These are phyloP conservation scores for Cephonodes hylas DNA, from an alignment of 2,888 invertebrate genomes.

Conservation along the genomic window DNA sequence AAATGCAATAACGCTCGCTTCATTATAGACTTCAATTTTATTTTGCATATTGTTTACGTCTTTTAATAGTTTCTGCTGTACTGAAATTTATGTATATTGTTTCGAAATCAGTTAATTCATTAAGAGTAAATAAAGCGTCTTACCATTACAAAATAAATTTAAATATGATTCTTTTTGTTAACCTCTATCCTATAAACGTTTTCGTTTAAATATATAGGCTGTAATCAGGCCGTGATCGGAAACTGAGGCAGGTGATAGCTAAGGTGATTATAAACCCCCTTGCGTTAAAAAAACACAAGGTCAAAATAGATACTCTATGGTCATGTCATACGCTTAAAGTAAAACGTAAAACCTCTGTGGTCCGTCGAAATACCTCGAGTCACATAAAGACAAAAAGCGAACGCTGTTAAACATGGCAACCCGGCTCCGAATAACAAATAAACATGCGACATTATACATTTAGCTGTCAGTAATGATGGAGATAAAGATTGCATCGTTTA, in stretches of 20 bases:
- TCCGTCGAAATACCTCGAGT: background rate
- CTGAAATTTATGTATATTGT: no score
- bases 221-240: no score
- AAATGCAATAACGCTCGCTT: background rate
- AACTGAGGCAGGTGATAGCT: no score
- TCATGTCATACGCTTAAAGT: background rate
- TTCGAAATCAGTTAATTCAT: no score
- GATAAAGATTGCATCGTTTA: slow-evolving; percentile 31
- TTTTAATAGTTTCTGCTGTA: background rate
- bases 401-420: background rate
- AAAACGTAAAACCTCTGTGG: background rate
- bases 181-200: no score
- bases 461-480: slow-evolving; percentile 32
- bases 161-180: no score
- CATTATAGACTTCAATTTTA: background rate
- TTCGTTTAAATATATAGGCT: no score
- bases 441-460: slow-evolving; percentile 28
- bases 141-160: no score
- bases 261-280: no score
- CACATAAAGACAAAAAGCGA: background rate
- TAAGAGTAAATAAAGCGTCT: no score
- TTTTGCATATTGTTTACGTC: background rate
- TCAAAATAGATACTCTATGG: background rate
- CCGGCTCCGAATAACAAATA: slow-evolving; percentile 20
- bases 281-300: no score